Percentiles rank a stretch among this genome's conserved stretches.
Conservation (phyloP, 1,140 invertebrate species). For the Sitodiplosis mosellana region DNA sequence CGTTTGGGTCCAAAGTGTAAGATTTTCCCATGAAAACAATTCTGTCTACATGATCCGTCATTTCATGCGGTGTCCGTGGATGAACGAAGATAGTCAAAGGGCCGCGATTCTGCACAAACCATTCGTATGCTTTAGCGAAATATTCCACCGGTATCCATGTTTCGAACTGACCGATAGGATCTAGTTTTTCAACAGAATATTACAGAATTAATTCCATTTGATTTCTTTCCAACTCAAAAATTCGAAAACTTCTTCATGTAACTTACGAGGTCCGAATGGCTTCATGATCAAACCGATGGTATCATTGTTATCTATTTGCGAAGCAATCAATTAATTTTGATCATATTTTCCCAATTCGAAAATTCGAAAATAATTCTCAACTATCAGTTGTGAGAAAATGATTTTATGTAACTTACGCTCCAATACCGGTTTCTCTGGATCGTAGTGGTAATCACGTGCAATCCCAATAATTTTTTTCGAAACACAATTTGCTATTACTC, state of each 20-base stretch:
- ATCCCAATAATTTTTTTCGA: background rate
- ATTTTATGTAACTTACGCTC: background rate
- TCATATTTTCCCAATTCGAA: too few relatives aligned
- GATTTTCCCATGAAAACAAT: conserved; percentile 1
- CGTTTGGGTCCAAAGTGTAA: background rate
- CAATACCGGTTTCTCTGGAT: background rate
- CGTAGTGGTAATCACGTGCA: background rate
- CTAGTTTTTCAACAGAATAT: too few relatives aligned
- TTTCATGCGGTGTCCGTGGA: background rate
- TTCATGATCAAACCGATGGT: background rate
- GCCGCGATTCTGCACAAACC: background rate
- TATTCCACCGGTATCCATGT: background rate
- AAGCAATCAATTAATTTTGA: background rate
- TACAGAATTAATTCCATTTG: too few relatives aligned
- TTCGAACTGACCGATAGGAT: background rate
- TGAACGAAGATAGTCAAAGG: background rate
- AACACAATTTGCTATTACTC: background rate
- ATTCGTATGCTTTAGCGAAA: background rate
- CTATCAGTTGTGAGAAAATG: background rate
- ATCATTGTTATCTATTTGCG: background rate
- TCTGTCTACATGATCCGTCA: background rate
- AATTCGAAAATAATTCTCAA: too few relatives aligned
- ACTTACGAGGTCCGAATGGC: background rate
- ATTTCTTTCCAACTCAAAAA: too few relatives aligned
- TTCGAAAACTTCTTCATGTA: too few relatives aligned